Evolutionary conservation across 2,113 vertebrate species (phyloP).

Genomic region (Phylloscopus whistleri): DNA sequence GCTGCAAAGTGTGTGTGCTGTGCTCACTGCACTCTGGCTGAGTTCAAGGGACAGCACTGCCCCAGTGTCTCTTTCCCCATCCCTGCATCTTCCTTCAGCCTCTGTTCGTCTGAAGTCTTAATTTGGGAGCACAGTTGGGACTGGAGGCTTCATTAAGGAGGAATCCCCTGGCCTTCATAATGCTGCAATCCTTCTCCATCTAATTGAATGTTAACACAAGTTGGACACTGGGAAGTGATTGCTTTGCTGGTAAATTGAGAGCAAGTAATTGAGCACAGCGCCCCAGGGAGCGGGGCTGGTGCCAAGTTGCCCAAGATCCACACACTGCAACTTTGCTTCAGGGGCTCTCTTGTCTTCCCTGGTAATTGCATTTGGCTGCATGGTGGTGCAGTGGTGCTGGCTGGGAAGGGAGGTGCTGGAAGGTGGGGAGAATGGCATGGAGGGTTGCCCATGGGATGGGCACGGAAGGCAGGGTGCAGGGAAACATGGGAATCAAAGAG

Average conservation of each 20-base stretch:
- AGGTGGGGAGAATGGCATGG: neutral
- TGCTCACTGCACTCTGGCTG: neutral
- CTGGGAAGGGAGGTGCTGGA: neutral
- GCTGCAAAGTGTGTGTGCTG: neutral
- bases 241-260: neutral
- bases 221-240: neutral
- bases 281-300: fast-evolving
- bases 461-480: neutral
- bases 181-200: neutral
- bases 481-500: neutral
- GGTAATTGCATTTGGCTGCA: neutral
- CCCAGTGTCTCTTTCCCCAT: neutral
- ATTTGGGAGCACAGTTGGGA: neutral
- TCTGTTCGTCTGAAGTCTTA: neutral
- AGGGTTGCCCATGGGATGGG: neutral
- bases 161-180: neutral
- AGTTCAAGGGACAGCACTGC: neutral
- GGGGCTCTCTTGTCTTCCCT: neutral
- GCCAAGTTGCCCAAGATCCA: neutral
- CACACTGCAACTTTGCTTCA: neutral
- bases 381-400: neutral
- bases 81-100: neutral
- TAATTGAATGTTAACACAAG: neutral
- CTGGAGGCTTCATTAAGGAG: conserved; percentile 8
- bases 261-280: neutral